These are phyloP conservation scores for Spodoptera frugiperda DNA, from an alignment of 1,140 invertebrate species.

Conservation along the genomic window DNA sequence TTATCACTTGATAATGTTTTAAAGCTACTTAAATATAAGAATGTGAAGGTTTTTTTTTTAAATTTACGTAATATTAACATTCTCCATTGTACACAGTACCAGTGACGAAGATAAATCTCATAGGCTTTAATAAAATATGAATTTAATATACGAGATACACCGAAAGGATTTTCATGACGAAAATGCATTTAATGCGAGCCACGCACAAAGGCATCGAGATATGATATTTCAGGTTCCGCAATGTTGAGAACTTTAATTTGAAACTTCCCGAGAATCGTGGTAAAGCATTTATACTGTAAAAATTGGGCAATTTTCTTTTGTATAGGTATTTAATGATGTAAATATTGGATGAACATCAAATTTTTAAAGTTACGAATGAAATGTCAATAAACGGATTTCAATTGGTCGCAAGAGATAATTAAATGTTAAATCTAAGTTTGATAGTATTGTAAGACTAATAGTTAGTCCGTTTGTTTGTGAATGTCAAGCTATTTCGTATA, in stretches of 20 bases:
- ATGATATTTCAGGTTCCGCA: slow-evolving; percentile 20
- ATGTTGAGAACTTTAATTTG: slow-evolving; percentile 30
- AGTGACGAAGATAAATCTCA: too few relatives aligned
- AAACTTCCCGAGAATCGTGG: not conserved
- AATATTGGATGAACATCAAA: not conserved
- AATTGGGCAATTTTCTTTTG: not conserved
- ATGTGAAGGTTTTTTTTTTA: too few relatives aligned
- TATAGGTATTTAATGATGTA: not conserved
- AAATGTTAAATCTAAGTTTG: too few relatives aligned
- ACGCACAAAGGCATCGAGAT: slow-evolving; percentile 6
- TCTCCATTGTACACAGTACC: too few relatives aligned
- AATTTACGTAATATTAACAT: too few relatives aligned
- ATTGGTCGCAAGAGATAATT: not conserved
- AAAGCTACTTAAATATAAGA: too few relatives aligned
- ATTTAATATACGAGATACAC: too few relatives aligned
- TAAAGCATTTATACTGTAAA: slow-evolving; percentile 26
- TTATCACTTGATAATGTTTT: too few relatives aligned
- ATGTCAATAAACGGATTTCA: not conserved
- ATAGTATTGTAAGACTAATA: too few relatives aligned
- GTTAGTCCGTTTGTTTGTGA: too few relatives aligned
- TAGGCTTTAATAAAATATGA: too few relatives aligned
- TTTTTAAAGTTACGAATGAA: not conserved
- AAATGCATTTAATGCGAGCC: not conserved
- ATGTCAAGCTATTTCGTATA: too few relatives aligned
- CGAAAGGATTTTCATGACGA: not conserved